Conservation (phyloP, 1,140 invertebrate species). For the Tetramorium alpestre region DNA sequence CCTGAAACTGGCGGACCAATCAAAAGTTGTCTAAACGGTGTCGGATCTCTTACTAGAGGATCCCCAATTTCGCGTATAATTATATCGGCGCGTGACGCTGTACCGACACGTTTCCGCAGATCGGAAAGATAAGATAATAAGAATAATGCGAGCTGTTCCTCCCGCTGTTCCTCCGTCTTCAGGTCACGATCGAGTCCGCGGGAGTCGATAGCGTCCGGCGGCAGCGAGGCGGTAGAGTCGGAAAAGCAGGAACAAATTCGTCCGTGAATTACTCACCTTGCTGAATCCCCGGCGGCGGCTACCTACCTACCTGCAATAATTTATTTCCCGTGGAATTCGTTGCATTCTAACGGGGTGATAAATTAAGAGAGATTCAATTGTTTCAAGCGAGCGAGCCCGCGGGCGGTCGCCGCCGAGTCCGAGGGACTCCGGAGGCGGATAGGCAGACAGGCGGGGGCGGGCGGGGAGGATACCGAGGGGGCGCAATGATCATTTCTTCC, state of each 20-base stretch:
- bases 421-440: conserved; percentile 18
- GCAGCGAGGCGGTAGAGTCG: not conserved
- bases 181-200: not conserved
- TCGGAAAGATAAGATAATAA: not conserved
- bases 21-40: too few species aligned
- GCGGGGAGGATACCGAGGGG: not conserved
- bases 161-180: not conserved
- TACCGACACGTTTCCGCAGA: not conserved
- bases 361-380: conserved; percentile 75
- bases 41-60: too few species aligned
- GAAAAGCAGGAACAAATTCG: conserved; percentile 66
- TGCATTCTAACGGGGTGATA: conserved; percentile 74
- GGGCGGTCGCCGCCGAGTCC: conserved; percentile 56
- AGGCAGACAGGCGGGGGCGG: conserved; percentile 4
- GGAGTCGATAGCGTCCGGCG: not conserved
- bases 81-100: not conserved
- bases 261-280: conserved; percentile 69
- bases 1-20: too few species aligned
- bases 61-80: not conserved
- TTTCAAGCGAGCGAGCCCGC: conserved; percentile 70
- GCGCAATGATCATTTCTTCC: conserved; percentile 62
- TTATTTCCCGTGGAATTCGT: conserved; percentile 75
- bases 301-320: conserved; percentile 66
- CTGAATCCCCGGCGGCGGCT: conserved; percentile 62
- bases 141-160: conserved; percentile 5